phyloP scores from a whole-genome alignment of 2,113 vertebrate genomes.

The Sclerurus mexicanus region DNA sequence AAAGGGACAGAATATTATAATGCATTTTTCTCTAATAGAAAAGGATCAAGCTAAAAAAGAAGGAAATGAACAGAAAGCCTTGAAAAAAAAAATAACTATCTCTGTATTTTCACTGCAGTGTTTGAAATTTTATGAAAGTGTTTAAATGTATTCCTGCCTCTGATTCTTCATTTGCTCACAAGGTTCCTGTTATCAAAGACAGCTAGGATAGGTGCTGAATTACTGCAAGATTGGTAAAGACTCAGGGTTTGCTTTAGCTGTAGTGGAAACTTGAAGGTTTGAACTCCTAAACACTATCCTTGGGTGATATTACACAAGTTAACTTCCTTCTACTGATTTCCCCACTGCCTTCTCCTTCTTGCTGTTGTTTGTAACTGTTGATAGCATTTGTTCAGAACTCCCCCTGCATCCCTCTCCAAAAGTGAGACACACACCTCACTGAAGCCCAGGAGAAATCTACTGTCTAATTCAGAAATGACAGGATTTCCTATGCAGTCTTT shows the following conservation, averaged over 20 bases:
- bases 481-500: background rate
- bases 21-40: background rate
- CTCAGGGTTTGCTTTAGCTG: background rate
- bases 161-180: background rate
- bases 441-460: background rate
- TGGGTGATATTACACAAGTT: background rate
- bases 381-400: background rate
- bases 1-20: background rate
- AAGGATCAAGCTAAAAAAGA: background rate
- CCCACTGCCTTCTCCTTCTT: background rate
- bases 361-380: background rate
- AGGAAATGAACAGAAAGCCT: background rate
- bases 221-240: background rate
- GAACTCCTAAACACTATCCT: background rate
- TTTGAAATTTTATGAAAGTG: background rate
- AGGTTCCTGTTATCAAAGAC: background rate
- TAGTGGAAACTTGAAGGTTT: background rate
- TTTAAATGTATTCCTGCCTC: background rate
- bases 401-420: background rate
- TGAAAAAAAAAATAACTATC: background rate
- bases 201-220: background rate
- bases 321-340: background rate
- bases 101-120: background rate
- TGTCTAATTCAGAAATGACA: accelerated
- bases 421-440: background rate